phyloP scores from a whole-genome alignment of 2,888 invertebrate genomes.

The Stenolophus ochropezus region DNA sequence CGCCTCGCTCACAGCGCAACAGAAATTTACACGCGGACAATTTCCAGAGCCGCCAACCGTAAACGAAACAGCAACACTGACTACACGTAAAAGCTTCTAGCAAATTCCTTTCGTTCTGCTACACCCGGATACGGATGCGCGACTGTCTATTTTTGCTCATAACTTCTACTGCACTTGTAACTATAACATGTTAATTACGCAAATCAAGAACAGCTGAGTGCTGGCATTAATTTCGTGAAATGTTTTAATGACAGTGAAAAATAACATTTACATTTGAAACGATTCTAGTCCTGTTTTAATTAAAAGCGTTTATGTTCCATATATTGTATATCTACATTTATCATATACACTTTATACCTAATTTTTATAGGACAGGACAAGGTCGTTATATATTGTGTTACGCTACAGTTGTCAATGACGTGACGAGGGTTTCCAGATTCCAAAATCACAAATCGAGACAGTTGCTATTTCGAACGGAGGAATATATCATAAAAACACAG shows the following conservation, averaged over 20 bases:
- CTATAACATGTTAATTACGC: constrained; percentile 25
- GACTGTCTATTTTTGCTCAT: constrained; percentile 15
- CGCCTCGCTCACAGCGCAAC: constrained; percentile 17
- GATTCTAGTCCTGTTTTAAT: neutral
- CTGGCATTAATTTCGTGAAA: constrained; percentile 18
- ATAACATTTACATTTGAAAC: constrained; percentile 13
- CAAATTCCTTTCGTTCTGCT: constrained; percentile 33
- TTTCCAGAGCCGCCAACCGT: constrained; percentile 6
- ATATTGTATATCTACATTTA: constrained; percentile 2
- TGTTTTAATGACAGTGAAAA: constrained; percentile 35
- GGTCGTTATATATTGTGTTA: too few relatives aligned
- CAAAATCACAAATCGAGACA: too few relatives aligned
- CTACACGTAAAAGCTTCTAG: constrained; percentile 43
- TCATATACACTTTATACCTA: too few relatives aligned
- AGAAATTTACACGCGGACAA: constrained; percentile 44
- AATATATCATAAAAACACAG: too few relatives aligned
- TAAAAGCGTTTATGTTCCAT: neutral
- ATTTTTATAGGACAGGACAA: too few relatives aligned
- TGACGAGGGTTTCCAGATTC: too few relatives aligned
- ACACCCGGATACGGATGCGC: neutral
- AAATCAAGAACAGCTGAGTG: constrained; percentile 29
- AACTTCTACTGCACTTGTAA: constrained; percentile 19
- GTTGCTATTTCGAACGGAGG: too few relatives aligned
- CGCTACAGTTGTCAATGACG: too few relatives aligned
- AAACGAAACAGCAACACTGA: constrained; percentile 24